Percentiles rank a stretch among this genome's conserved stretches.
Evolutionary conservation across 2,888 invertebrate species (phyloP).

Genomic region (Colletes collaris): DNA sequence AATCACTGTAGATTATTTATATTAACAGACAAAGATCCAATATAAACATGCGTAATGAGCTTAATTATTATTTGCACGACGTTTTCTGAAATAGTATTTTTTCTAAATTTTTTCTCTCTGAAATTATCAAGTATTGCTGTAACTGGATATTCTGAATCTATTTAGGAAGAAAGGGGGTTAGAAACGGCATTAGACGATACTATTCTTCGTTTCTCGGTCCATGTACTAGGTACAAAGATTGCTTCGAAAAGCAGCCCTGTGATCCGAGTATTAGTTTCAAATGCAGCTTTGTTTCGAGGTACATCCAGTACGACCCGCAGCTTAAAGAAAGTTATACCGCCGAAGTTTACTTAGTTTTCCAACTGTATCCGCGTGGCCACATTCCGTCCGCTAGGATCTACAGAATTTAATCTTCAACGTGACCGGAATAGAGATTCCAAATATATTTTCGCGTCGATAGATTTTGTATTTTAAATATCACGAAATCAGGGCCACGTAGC

Average conservation of each 20-base stretch:
- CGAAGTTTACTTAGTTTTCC: slow-evolving; percentile 21
- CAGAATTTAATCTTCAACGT: slow-evolving; percentile 43
- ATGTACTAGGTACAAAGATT: not conserved
- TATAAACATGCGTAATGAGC: too few species aligned
- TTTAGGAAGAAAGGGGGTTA: too few species aligned
- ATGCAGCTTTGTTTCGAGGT: slow-evolving; percentile 28
- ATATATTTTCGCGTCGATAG: slow-evolving; percentile 23
- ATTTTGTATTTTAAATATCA: not conserved
- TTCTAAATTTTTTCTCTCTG: too few species aligned
- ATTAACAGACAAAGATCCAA: too few species aligned
- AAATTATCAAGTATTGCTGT: too few species aligned
- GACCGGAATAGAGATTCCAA: slow-evolving; percentile 37
- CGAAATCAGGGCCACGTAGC: not conserved
- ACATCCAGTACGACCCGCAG: not conserved
- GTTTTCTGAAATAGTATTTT: too few species aligned
- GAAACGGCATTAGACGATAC: not conserved
- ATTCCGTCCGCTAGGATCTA: slow-evolving; percentile 14
- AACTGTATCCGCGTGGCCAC: slow-evolving; percentile 42
- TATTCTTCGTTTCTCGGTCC: not conserved
- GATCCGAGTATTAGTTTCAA: slow-evolving; percentile 4
- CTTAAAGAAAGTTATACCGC: slow-evolving; percentile 22
- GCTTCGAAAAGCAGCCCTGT: not conserved
- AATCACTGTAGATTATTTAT: too few species aligned
- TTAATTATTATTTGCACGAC: too few species aligned
- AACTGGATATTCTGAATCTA: too few species aligned